A percentile compares a stretch with the other conserved stretches of the same genome.
phyloP scores from a whole-genome alignment of 2,888 invertebrate genomes.

The Hirtodrosophila cameraria region DNA sequence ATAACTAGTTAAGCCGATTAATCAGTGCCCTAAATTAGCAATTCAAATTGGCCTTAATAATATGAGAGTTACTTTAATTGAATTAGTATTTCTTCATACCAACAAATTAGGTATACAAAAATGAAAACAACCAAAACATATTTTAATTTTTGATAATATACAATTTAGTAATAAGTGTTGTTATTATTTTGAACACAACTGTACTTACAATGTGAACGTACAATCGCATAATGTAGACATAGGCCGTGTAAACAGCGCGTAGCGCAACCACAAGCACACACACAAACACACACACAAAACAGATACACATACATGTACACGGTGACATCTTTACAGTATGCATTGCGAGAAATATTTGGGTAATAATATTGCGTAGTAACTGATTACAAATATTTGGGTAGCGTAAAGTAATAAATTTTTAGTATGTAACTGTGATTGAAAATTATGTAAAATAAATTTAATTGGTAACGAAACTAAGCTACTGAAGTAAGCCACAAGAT shows the following conservation, averaged over 20 bases:
- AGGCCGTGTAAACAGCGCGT: conserved; percentile 79
- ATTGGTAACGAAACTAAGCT: conserved; percentile 64
- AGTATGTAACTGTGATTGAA: conserved; percentile 79
- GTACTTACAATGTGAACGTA: conserved; percentile 44
- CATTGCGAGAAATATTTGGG: conserved; percentile 71
- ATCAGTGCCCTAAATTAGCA: too few species aligned
- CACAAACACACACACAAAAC: conserved; percentile 21
- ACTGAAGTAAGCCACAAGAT: conserved; percentile 8
- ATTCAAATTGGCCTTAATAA: too few species aligned
- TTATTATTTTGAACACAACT: not conserved
- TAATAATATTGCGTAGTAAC: conserved; percentile 58
- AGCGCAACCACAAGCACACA: conserved; percentile 66
- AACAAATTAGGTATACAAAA: too few species aligned
- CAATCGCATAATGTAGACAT: conserved; percentile 77
- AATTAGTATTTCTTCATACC: too few species aligned
- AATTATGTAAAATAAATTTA: conserved; percentile 76
- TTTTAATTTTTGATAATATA: too few species aligned
- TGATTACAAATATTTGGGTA: conserved; percentile 60
- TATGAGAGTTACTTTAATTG: too few species aligned
- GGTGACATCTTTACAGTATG: conserved; percentile 59
- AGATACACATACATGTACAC: conserved; percentile 13
- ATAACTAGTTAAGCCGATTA: too few species aligned
- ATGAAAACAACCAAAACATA: too few species aligned
- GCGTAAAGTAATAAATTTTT: conserved; percentile 76
- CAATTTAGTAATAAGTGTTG: too few species aligned